phyloP scores from a whole-genome alignment of 2,888 invertebrate species.

The Dendrolimus houi region DNA sequence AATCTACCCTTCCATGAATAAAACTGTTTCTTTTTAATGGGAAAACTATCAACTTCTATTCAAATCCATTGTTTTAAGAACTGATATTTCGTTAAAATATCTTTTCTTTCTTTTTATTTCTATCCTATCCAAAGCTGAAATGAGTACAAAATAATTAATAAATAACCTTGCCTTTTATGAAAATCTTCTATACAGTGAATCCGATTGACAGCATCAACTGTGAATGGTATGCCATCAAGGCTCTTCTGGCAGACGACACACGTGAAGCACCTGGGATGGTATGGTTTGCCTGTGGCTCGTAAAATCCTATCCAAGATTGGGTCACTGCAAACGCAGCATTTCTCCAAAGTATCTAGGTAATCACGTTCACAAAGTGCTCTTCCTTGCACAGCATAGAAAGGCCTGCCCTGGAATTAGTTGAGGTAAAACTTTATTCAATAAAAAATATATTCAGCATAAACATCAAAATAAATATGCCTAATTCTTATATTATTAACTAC shows the following conservation, averaged over 20 bases:
- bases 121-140: too few relatives aligned
- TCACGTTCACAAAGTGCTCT: slow-evolving; percentile 97
- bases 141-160: too few relatives aligned
- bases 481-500: too few relatives aligned
- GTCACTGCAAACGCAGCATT: slow-evolving; percentile 96
- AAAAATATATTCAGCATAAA: not conserved
- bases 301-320: slow-evolving; percentile 96
- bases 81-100: too few relatives aligned
- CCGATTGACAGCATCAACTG: slow-evolving; percentile 97
- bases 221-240: slow-evolving; percentile 98
- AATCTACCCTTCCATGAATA: too few relatives aligned
- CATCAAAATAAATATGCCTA: too few relatives aligned
- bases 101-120: too few relatives aligned
- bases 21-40: too few relatives aligned
- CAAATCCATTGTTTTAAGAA: too few relatives aligned
- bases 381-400: slow-evolving; percentile 96
- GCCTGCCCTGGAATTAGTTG: slow-evolving; percentile 82
- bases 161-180: slow-evolving; percentile 86
- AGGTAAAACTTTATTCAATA: not conserved
- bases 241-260: slow-evolving; percentile 97
- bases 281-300: slow-evolving; percentile 97
- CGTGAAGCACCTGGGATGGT: slow-evolving; percentile 97
- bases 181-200: slow-evolving; percentile 99
- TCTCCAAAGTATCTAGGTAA: slow-evolving; percentile 96
- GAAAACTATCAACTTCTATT: too few relatives aligned